These are phyloP conservation scores for Caenorhabditis plicata DNA, from an alignment of 2,888 invertebrate species.

Conservation along the genomic window DNA sequence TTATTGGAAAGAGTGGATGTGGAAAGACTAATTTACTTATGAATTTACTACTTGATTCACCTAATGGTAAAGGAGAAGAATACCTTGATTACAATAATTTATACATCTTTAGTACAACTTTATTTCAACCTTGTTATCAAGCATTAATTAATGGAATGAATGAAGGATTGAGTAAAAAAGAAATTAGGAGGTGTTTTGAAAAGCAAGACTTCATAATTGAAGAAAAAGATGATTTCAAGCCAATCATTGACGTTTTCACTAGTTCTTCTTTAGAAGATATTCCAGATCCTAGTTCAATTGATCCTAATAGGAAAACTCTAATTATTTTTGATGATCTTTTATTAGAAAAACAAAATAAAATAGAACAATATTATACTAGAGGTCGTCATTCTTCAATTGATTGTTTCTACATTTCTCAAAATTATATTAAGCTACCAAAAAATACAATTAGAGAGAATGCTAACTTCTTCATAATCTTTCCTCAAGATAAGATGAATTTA, in stretches of 20 bases:
- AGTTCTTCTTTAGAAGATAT: conserved; percentile 24
- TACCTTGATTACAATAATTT: conserved; percentile 46
- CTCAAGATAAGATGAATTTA: conserved; percentile 40
- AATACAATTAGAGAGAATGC: conserved; percentile 49
- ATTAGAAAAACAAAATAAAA: conserved; percentile 46
- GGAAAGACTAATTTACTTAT: conserved; percentile 48
- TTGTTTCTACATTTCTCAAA: conserved; percentile 45
- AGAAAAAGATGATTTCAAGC: conserved; percentile 18
- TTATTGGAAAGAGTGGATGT: conserved; percentile 48
- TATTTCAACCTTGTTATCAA: conserved; percentile 49
- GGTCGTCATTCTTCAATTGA: conserved; percentile 37
- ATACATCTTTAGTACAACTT: conserved; percentile 45
- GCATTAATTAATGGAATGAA: conserved; percentile 35
- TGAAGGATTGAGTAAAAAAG: conserved; percentile 37
- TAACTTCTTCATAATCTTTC: conserved; percentile 44
- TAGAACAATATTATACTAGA: conserved; percentile 48
- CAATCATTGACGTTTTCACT: conserved; percentile 20
- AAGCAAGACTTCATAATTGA: conserved; percentile 27
- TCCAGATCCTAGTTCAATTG: conserved; percentile 38
- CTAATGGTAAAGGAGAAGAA: conserved; percentile 19
- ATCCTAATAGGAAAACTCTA: conserved; percentile 38
- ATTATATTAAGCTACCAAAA: conserved; percentile 46
- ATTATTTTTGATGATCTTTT: conserved; percentile 47
- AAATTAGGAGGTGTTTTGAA: conserved; percentile 33
- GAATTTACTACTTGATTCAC: conserved; percentile 37